Percentiles rank a stretch among this genome's conserved stretches.
phyloP scores from a whole-genome alignment of 2,113 vertebrate species.

The Gila orcuttii region DNA sequence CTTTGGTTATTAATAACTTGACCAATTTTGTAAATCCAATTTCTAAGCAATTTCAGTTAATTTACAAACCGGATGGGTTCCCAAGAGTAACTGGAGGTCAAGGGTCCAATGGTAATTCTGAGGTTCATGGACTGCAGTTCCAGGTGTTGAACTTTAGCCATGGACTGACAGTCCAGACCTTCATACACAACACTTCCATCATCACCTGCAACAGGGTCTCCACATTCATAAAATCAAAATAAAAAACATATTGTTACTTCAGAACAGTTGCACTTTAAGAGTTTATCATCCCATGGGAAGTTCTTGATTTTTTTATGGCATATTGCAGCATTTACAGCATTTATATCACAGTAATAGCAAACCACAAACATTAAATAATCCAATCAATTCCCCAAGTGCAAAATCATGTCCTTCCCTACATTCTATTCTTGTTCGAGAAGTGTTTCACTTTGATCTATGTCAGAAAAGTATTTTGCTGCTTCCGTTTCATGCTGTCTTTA shows the following conservation, averaged over 20 bases:
- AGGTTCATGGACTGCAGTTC: not conserved
- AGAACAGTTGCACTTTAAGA: not conserved
- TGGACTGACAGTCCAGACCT: not conserved
- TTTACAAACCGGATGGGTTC: not conserved
- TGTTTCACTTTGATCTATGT: too few species aligned
- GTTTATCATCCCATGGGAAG: not conserved
- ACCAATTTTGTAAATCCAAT: not conserved
- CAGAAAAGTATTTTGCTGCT: too few species aligned
- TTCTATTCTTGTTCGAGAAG: too few species aligned
- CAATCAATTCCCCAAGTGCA: too few species aligned
- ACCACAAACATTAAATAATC: too few species aligned
- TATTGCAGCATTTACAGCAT: too few species aligned
- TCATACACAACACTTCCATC: not conserved
- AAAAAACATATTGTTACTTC: not conserved
- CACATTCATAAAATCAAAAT: not conserved
- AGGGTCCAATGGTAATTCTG: conserved; percentile 1
- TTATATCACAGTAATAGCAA: too few species aligned
- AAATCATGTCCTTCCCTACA: too few species aligned
- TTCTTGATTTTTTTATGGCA: too few species aligned
- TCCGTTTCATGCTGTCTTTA: too few species aligned
- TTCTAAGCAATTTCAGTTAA: not conserved
- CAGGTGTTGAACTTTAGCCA: not conserved
- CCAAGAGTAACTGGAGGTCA: not conserved
- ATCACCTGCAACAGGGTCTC: not conserved
- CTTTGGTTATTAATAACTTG: not conserved